Evolutionary conservation across 53 echinoderm and acorn worm genomes (phyloP), one percentile per base, ranked within the genome.

Genomic region (Stichopus horrens): DNA sequence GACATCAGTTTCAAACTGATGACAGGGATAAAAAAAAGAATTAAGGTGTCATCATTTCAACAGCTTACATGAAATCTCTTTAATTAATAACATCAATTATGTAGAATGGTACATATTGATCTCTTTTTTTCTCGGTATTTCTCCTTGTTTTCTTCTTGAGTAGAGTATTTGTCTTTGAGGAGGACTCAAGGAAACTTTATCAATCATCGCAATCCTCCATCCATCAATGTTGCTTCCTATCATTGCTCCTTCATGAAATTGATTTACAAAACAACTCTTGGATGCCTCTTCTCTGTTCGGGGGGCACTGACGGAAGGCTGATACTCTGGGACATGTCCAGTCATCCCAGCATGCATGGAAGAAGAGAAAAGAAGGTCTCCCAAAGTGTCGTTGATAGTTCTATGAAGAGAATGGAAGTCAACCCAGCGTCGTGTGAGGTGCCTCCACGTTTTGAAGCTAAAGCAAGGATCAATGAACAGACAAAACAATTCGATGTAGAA

Each of bases 231-330:
- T 93, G 93, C 19, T 81, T 81, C 20, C n/a, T 81, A 58, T 56
- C 81, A 57, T 22, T 77, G 52, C 19, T 71, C n/a, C 71, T 63
- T 16, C 63, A 71, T 71, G 71, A 71, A 71, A 13, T 71, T 71
- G 19, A 20, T n/a, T 71, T 71, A 71, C 21, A 18, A 71, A 71
- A 68, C n/a, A 71, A 37, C 37, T 71, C 71, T 16, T 7, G 7
- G 14, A 6, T 16, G 22, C 89, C 90, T 54, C 53, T 93, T 7
- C 90, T 93, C 54, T 90, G 86, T 22, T 80, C 91, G 23, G 94
- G 88, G 86, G 91, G 90, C 54, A 93, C 94, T 57, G 88, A 90
- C 88, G 94, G 94, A 22, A 90, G 57, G 83, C 68, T 93, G 53
- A 89, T 83, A 53, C 79, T 91, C 55, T 93, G 91, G 91, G 94